Evolutionary conservation across 2,797 vertebrate genomes (phyloP).

Genomic region (Darevskia mixta): DNA sequence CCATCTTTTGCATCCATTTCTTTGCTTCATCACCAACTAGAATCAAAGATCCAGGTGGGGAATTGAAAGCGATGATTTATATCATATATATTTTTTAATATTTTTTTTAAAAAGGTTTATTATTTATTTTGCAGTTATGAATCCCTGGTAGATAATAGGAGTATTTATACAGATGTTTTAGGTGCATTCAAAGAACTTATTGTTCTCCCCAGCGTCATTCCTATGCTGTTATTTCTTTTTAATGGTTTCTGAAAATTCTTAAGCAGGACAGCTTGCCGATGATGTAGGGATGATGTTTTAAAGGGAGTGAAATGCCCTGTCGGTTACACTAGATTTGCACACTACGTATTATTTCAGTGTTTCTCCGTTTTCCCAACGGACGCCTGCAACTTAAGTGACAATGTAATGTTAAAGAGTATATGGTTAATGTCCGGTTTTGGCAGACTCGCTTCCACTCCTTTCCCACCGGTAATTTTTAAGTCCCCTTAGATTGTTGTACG

Average conservation of each 20-base stretch:
- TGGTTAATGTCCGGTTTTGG: neutral
- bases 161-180: constrained; percentile 24
- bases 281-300: neutral
- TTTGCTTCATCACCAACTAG: neutral
- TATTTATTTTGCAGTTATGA: neutral
- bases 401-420: neutral
- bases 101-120: neutral
- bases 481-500: neutral
- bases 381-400: neutral
- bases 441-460: neutral
- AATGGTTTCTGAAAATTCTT: neutral
- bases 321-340: neutral
- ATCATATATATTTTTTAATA: too few relatives aligned
- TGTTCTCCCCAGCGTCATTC: neutral
- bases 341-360: fast-evolving
- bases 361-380: constrained; percentile 14
- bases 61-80: neutral
- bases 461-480: neutral
- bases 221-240: neutral
- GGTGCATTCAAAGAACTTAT: constrained; percentile 23
- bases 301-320: neutral
- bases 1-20: neutral
- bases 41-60: neutral
- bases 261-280: constrained; percentile 10
- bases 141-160: constrained; percentile 19